Evolutionary conservation across 2,113 vertebrate species (phyloP), one percentile per base, ranked within the genome.

Genomic region (Corythaixoides concolor): DNA sequence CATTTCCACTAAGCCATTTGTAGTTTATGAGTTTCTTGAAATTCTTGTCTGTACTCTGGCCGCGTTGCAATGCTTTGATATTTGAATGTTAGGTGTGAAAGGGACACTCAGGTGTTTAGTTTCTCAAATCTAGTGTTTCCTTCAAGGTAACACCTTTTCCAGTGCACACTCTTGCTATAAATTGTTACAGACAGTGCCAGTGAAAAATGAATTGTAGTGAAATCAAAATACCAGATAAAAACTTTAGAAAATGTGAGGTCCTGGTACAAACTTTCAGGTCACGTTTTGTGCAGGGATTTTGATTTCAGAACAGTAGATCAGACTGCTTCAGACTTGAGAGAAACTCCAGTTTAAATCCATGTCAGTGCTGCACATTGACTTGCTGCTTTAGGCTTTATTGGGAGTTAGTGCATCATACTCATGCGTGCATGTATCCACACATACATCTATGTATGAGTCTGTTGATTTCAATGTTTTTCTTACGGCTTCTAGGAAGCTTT

Each of bases 361-460:
- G 37, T 18, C 62, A 33, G 50, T 28, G 75, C 79, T 59, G 77
- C 53, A 17, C 0, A 0, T 15, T 60, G 63, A 2, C 9, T 39
- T 49, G 56, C 35, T 55, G 53, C 12, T 43, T 87, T 52, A 64
- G 77, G 69, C 41, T 82, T n/a, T 59, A 1, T 1, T 79, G 75
- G 55, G 45, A 47, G 41, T 35, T 58, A 15, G 49, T 10, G 18
- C 32, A 23, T 30, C 7, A 1, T 23, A 11, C 27, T 50, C 2
- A 9, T 6, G 28, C 39, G 0, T 26, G 22, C 45, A 11, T 19
- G 49, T 5, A 15, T 58, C 55, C 32, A 8, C 43, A 45, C 9
- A 1, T 12, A 9, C 6, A 26, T 11, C 50, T 45, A 2, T 8
- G 30, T 33, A 4, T 8, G 32, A 62, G 41, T 23, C 43, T 68